These are phyloP conservation scores for Lasiurus cinereus DNA, from an alignment of 2,113 vertebrate genomes.

Conservation along the genomic window DNA sequence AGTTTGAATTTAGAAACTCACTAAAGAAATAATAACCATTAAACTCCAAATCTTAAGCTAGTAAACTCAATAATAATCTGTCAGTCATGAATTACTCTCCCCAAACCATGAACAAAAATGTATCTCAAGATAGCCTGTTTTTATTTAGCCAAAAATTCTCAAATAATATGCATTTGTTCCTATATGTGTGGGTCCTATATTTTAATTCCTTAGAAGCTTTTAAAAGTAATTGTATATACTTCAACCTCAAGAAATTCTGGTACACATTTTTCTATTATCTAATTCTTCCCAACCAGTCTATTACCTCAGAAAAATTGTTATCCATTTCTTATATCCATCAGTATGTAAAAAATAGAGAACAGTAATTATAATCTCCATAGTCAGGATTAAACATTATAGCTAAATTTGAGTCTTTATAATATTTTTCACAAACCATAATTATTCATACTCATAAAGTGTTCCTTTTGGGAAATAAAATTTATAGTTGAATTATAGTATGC, in stretches of 20 bases:
- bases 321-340: not conserved
- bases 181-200: not conserved
- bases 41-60: not conserved
- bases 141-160: not conserved
- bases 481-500: not conserved
- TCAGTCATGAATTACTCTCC: not conserved
- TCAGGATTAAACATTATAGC: not conserved
- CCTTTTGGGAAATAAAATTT: not conserved
- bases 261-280: not conserved
- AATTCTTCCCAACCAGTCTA: not conserved
- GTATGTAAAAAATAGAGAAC: not conserved
- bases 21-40: conserved; percentile 4
- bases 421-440: conserved; percentile 17
- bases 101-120: not conserved
- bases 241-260: not conserved
- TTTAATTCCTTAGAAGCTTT: not conserved
- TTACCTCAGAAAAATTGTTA: not conserved
- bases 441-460: not conserved
- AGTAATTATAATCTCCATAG: not conserved
- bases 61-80: not conserved
- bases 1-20: not conserved
- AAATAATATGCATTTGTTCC: not conserved
- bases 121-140: not conserved
- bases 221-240: not conserved
- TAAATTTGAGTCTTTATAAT: conserved; percentile 1